Percentiles rank a stretch among this genome's conserved stretches.
These are phyloP conservation scores for Sialis lutaria DNA, from an alignment of 2,888 invertebrate genomes.

Conservation along the genomic window DNA sequence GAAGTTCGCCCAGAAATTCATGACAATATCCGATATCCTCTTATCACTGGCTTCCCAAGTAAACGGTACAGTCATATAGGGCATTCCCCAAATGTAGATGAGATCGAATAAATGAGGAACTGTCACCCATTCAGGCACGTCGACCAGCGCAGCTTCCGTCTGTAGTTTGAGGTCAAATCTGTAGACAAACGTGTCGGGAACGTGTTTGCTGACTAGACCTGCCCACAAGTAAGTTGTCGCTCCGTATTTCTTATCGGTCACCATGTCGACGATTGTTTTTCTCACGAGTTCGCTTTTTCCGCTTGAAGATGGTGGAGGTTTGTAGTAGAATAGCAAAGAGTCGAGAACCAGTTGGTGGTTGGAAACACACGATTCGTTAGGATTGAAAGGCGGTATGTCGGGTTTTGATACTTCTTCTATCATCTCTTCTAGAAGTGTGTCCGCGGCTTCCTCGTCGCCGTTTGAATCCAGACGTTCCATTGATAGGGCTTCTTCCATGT, in stretches of 20 bases:
- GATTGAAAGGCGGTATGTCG: slow-evolving; percentile 38
- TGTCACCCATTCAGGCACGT: slow-evolving; percentile 58
- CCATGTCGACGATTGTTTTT: slow-evolving; percentile 49
- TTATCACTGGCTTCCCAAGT: slow-evolving; percentile 65
- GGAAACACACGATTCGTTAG: slow-evolving; percentile 35
- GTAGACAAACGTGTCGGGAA: slow-evolving; percentile 47
- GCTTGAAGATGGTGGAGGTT: slow-evolving; percentile 44
- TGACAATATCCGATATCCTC: slow-evolving; percentile 58
- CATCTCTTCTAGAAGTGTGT: slow-evolving; percentile 37
- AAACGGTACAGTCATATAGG: slow-evolving; percentile 44
- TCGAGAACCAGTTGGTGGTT: slow-evolving; percentile 51
- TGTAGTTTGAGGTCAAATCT: slow-evolving; percentile 59
- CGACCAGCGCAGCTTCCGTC: slow-evolving; percentile 41
- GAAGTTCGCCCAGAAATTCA: slow-evolving; percentile 68
- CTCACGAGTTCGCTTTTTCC: slow-evolving; percentile 41
- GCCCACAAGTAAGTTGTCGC: slow-evolving; percentile 54
- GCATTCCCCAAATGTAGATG: slow-evolving; percentile 67
- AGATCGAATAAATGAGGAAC: slow-evolving; percentile 71
- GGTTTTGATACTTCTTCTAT: slow-evolving; percentile 37
- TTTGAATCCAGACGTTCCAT: slow-evolving; percentile 33
- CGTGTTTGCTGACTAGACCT: slow-evolving; percentile 36
- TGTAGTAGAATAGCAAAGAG: slow-evolving; percentile 60
- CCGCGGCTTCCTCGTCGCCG: slow-evolving; percentile 35
- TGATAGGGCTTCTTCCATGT: slow-evolving; percentile 62
- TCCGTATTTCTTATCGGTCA: slow-evolving; percentile 58